Conservation (phyloP, 1,140 invertebrate genomes). For the Lasioglossum baleicum region DNA sequence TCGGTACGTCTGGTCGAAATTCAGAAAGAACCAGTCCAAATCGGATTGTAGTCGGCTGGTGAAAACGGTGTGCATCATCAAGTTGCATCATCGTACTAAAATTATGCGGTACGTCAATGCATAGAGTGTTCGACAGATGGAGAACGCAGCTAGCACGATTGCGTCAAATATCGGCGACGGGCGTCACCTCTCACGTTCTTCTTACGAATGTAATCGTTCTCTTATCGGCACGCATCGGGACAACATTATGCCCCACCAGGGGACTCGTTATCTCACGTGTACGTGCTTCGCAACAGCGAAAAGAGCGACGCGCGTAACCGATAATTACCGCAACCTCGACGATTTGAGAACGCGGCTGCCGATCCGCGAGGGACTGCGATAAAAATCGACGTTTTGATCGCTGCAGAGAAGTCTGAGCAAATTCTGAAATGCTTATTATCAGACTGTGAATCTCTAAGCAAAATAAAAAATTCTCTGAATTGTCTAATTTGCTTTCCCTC, state of each 20-base stretch:
- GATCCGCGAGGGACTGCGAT: neutral
- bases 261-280: neutral
- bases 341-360: neutral
- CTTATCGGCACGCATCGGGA: slow-evolving; percentile 13
- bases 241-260: neutral
- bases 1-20: neutral
- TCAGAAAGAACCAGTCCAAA: neutral
- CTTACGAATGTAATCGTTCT: neutral
- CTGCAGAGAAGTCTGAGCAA: too few relatives aligned
- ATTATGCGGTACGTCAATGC: slow-evolving; percentile 37
- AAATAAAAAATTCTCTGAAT: too few relatives aligned
- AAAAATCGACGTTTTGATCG: too few relatives aligned
- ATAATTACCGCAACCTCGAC: neutral
- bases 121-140: slow-evolving; percentile 52
- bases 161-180: slow-evolving; percentile 27
- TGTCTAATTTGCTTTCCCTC: too few relatives aligned
- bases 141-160: slow-evolving; percentile 9
- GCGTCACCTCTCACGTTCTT: neutral
- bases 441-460: too few relatives aligned
- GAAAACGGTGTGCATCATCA: slow-evolving; percentile 6
- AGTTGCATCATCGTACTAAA: slow-evolving; percentile 57
- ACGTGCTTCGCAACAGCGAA: neutral
- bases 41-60: neutral
- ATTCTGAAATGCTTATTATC: too few relatives aligned
- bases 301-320: neutral